Evolutionary conservation across 2,888 invertebrate genomes (phyloP), one percentile per base, ranked within the genome.

Genomic region (Lasioglossum calceatum): DNA sequence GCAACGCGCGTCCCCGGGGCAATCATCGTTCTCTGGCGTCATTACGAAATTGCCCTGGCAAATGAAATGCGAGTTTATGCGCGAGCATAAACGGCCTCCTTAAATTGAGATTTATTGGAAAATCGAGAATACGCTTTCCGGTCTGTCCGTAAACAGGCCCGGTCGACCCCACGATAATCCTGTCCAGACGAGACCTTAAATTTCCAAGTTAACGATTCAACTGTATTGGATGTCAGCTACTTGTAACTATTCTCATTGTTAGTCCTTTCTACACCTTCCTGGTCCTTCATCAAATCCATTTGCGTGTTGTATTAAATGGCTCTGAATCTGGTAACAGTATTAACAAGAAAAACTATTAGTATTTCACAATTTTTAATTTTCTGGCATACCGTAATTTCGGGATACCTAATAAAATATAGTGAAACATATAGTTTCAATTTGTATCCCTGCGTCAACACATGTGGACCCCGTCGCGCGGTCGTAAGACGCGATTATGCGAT

Each of bases 31-130:
- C 75, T 92, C 92, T 88, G 92, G 91, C 92, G 91, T 92, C 93
- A 94, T 94, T 93, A 94, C 91, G 92, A 94, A 94, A 94, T 94
- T 94, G 92, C 93, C 91, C 88, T 79, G 91, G 88, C 93, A 94
- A 94, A 94, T 94, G 92, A 93, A 94, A 93, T 92, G 93, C 91
- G 87, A 89, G 89, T 86, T 88, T 90, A 84, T 85, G 77, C 85
- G 86, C 58, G 70, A 75, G 77, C 36, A 82, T 74, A 73, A 58
- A 54, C 70, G 83, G 79, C 80, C 84, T 89, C 87, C 88, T 92
- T 91, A 91, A 92, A 92, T 92, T 90, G 92, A 93, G 93, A 94
- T 94, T 94, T 94, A 94, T 94, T 93, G 93, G 93, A 94, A 94
- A 94, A 94, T 92, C 91, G 82, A 82, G 79, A 85, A 82, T 79